A percentile compares a stretch with the other conserved stretches of the same genome.
Conservation (phyloP, 1,140 invertebrate species). For the Lepidurus arcticus region DNA sequence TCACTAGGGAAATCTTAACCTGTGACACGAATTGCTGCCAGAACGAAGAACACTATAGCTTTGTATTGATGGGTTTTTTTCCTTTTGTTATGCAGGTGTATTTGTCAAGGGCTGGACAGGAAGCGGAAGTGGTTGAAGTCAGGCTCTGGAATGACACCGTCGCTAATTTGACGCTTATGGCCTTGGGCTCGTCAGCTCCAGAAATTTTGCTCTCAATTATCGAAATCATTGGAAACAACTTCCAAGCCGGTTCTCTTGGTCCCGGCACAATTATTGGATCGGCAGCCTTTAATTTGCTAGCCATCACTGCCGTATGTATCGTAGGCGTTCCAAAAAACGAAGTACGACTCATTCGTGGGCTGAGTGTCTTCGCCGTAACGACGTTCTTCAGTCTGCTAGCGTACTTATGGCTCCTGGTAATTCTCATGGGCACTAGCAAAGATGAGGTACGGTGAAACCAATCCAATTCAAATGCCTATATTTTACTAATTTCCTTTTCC, state of each 20-base stretch:
- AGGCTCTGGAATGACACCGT: conserved; percentile 60
- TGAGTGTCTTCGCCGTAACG: conserved; percentile 54
- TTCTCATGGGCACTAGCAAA: conserved; percentile 46
- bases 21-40: neutral
- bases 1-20: neutral
- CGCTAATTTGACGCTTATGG: conserved; percentile 63
- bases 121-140: conserved; percentile 45
- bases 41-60: neutral
- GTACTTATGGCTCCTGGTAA: conserved; percentile 59
- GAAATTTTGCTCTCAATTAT: conserved; percentile 60
- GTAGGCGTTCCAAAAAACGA: conserved; percentile 50
- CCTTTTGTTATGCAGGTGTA: conserved; percentile 26
- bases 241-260: conserved; percentile 53
- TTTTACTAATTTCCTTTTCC: neutral
- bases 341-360: conserved; percentile 45
- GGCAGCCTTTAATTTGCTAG: conserved; percentile 58
- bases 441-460: conserved; percentile 30
- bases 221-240: conserved; percentile 54
- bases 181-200: conserved; percentile 58
- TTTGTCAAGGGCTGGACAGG: conserved; percentile 35
- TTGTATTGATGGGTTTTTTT: neutral
- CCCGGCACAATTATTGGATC: conserved; percentile 63
- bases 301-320: conserved; percentile 57
- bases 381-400: conserved; percentile 55
- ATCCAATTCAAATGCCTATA: neutral